phyloP scores from a whole-genome alignment of 2,113 vertebrate species.

The Phalacrocorax carbo region DNA sequence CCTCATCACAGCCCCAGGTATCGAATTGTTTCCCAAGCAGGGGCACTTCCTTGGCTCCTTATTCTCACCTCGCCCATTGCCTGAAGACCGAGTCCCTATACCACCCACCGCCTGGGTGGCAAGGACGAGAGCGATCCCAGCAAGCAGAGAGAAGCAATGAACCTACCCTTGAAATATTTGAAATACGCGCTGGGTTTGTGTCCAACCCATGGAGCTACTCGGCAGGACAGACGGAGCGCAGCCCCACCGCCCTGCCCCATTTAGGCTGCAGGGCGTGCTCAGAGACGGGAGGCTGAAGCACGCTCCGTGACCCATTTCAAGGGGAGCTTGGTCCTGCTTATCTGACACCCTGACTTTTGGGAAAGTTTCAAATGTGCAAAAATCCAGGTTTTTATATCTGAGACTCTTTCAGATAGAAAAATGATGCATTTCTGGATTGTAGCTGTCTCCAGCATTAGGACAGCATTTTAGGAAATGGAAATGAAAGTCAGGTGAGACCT shows the following conservation, averaged over 20 bases:
- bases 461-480: neutral
- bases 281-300: neutral
- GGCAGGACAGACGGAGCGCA: neutral
- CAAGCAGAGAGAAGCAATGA: neutral
- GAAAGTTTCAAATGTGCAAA: neutral
- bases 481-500: neutral
- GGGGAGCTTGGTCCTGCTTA: neutral
- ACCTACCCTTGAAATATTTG: neutral
- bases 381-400: neutral
- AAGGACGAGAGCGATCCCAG: neutral
- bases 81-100: neutral
- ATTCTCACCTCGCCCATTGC: neutral
- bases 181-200: rapidly evolving
- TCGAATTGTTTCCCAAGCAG: rapidly evolving
- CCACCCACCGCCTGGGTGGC: neutral
- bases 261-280: rapidly evolving
- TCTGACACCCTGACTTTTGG: neutral
- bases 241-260: neutral
- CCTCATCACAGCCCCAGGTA: neutral
- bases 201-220: rapidly evolving
- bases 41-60: neutral
- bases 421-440: neutral
- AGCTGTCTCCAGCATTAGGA: neutral
- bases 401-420: neutral
- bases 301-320: rapidly evolving